Conservation (phyloP, 2,797 vertebrate species). For the Gila robusta region DNA sequence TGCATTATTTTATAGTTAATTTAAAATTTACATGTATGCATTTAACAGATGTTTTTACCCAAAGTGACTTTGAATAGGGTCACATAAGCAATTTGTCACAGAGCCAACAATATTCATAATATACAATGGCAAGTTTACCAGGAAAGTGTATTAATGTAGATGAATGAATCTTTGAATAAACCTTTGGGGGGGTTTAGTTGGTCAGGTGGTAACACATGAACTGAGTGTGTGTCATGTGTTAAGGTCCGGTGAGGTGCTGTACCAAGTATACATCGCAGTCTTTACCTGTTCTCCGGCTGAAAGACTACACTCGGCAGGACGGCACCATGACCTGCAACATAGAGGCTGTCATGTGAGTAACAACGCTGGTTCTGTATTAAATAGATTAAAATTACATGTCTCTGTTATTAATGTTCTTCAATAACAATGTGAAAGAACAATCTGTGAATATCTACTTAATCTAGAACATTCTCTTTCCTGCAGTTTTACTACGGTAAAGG, state of each 20-base stretch:
- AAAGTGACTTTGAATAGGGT: background rate
- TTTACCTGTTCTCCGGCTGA: constrained; percentile 50
- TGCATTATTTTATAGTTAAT: background rate
- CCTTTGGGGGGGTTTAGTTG: background rate
- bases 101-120: background rate
- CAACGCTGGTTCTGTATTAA: background rate
- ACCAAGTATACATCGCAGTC: constrained; percentile 46
- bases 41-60: background rate
- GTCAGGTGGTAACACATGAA: background rate
- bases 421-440: background rate
- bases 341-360: constrained; percentile 68
- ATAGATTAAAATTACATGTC: background rate
- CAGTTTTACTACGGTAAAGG: constrained; percentile 65
- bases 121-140: background rate
- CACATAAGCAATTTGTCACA: background rate
- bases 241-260: constrained; percentile 66
- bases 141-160: background rate
- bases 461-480: background rate
- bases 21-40: background rate
- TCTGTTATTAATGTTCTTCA: background rate
- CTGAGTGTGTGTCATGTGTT: constrained; percentile 1
- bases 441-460: background rate
- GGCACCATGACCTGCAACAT: constrained; percentile 63
- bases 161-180: background rate
- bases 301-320: constrained; percentile 56